Evolutionary conservation across 2,888 invertebrate genomes (phyloP).

Genomic region (Tipula confusa): DNA sequence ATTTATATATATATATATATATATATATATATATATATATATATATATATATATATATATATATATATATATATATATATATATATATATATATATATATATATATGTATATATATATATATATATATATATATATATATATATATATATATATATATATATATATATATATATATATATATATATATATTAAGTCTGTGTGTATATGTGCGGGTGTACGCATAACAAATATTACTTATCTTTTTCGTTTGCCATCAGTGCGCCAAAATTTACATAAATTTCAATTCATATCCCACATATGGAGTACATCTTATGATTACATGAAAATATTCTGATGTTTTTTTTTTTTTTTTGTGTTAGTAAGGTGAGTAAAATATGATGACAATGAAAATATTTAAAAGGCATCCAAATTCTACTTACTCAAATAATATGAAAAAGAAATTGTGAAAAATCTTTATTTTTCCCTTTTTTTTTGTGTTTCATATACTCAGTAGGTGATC

Average conservation of each 20-base stretch:
- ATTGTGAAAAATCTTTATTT: not conserved
- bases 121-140: no score
- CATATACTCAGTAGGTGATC: not conserved
- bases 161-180: no score
- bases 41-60: no score
- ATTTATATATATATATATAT: no score
- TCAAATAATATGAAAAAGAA: not conserved
- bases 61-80: no score
- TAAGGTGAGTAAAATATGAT: not conserved
- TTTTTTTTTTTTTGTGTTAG: not conserved
- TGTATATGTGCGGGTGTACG: no score
- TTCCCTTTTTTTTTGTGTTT: not conserved
- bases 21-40: no score
- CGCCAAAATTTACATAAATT: not conserved
- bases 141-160: no score
- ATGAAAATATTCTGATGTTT: not conserved
- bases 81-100: no score
- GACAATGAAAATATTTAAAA: not conserved
- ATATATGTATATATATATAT: no score
- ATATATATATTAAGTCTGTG: no score
- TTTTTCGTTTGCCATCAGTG: not conserved
- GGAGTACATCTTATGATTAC: not conserved
- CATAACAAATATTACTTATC: not conserved
- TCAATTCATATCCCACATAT: conserved; percentile 8
- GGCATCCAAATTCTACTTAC: not conserved